Base-by-base conservation (phyloP, 2,888 invertebrate genomes). In the Parelbella ahira region DNA sequence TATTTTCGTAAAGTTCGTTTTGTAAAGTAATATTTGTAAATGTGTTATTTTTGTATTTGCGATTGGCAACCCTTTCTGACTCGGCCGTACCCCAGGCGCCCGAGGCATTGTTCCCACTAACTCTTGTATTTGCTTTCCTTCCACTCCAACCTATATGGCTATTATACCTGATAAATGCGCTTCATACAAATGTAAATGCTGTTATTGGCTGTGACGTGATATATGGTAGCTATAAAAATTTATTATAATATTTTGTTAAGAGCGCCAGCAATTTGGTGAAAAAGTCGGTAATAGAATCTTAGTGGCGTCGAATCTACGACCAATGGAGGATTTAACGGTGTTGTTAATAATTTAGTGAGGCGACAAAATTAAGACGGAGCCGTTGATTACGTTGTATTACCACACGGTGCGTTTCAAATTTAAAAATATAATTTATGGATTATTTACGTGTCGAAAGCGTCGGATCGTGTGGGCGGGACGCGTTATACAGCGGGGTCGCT, bases 401-500 rank as follows among this genome's bases (percentile, higher is more conserved):
- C 53, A 47, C 54, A 60, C 59, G 69, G 68, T 67, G 63, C 65
- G 66, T 76, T 81, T 80, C 73, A 71, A 78, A 82, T 79, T 81
- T 77, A 5, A 30, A 30, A 19, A 30, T 10, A 79, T 81, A 82
- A 83, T 84, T 81, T 83, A 86, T 76, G 65, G 67, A 68, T 78
- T 74, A 74, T 76, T 75, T 69, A 69, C 68, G 76, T 83, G 84
- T 82, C 73, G 86, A 82, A 84, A 87, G 74, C 71, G 68, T 48
- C 51, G 53, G 63, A 74, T 71, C 50, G 73, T 62, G 86, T 86
- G 69, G 86, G 84, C 65, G 77, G 68, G 54, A 67, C 73, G 55
- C 50, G 70, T 63, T 69, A 33, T 47, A 44, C 30, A 12, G 29
- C 32, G 50, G 46, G 54, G 44, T 46, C 37, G 50, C 55, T 50